A percentile compares a stretch with the other conserved stretches of the same genome.
Evolutionary conservation across 2,797 vertebrate genomes (phyloP).

Genomic region (Parauchenoglanis punctatus): DNA sequence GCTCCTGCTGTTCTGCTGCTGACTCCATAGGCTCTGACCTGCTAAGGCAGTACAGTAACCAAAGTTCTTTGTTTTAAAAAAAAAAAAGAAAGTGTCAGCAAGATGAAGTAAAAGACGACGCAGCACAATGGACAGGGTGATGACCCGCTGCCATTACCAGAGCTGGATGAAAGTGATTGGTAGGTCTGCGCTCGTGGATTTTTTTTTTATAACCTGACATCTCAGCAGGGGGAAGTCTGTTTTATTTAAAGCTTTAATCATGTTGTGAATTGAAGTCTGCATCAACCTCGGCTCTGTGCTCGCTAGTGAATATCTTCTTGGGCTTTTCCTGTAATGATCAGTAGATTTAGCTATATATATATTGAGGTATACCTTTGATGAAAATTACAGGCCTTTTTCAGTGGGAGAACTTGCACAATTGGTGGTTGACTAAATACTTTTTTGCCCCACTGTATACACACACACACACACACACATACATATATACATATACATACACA

Average conservation of each 20-base stretch:
- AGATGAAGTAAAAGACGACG: neutral
- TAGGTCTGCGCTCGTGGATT: conserved; percentile 53
- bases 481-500: no score
- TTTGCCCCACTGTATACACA: no score
- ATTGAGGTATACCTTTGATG: no score
- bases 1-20: neutral
- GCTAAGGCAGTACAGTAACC: neutral
- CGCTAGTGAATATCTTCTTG: neutral
- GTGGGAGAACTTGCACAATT: no score
- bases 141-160: conserved; percentile 70
- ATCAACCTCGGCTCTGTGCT: neutral
- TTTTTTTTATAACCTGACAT: neutral
- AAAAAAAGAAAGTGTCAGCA: neutral
- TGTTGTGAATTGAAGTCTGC: neutral
- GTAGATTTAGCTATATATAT: neutral
- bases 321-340: neutral
- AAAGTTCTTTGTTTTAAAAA: neutral
- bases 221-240: neutral
- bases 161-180: conserved; percentile 74
- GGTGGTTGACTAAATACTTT: no score
- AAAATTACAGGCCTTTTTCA: no score
- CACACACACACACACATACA: no score
- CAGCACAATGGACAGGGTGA: conserved; percentile 51
- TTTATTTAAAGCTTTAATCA: conserved; percentile 11
- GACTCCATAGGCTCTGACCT: neutral